Evolutionary conservation across 2,797 vertebrate genomes (phyloP).

Genomic region (Carduelis carduelis): DNA sequence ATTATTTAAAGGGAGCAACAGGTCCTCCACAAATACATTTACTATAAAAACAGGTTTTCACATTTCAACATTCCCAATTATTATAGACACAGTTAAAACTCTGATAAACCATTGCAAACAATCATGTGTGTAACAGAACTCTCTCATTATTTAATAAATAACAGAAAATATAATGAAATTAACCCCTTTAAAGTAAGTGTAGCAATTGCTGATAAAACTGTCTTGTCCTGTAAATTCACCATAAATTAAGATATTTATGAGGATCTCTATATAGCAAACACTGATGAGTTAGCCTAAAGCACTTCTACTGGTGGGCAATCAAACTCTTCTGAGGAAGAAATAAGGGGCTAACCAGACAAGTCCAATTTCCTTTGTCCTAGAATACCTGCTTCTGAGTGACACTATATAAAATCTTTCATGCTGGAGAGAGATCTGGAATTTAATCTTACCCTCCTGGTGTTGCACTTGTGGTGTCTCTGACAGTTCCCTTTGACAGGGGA

Average conservation of each 20-base stretch:
- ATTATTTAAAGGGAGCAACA: background rate
- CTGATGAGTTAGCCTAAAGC: background rate
- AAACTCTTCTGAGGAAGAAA: background rate
- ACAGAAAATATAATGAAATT: background rate
- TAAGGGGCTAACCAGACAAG: background rate
- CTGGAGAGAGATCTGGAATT: background rate
- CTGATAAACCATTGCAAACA: background rate
- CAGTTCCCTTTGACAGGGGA: background rate
- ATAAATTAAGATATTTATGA: background rate
- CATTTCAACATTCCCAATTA: background rate
- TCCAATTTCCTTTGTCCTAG: background rate
- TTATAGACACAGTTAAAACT: background rate
- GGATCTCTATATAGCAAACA: background rate
- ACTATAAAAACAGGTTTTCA: background rate
- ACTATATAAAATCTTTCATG: background rate
- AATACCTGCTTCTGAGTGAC: background rate
- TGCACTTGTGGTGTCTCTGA: background rate
- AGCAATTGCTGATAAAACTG: background rate
- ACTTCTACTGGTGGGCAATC: background rate
- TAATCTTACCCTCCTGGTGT: background rate
- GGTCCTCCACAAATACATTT: background rate
- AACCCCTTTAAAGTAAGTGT: background rate
- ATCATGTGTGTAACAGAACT: background rate
- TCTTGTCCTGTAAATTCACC: background rate
- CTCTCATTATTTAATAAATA: slow-evolving; percentile 4